A percentile compares a stretch with the other conserved stretches of the same genome.
These are phyloP conservation scores for Daktulosphaira vitifoliae DNA, from an alignment of 1,140 invertebrate species.

Conservation along the genomic window DNA sequence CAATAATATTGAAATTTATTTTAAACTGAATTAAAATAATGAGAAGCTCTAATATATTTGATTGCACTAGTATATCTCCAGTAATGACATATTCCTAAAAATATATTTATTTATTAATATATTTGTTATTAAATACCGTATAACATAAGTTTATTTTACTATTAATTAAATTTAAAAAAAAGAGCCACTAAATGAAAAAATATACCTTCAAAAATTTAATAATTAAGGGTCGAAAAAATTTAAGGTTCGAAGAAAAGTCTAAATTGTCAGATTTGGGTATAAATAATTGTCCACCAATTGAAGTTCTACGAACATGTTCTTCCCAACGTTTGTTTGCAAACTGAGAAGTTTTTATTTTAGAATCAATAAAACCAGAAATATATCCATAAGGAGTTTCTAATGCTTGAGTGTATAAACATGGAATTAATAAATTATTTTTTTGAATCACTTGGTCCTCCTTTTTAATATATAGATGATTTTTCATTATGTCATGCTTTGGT, in stretches of 20 bases:
- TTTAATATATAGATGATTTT: not conserved
- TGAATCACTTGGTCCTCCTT: not conserved
- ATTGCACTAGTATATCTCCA: slow-evolving; percentile 25
- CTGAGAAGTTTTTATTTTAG: slow-evolving; percentile 37
- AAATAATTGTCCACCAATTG: slow-evolving; percentile 14
- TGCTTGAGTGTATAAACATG: slow-evolving; percentile 18
- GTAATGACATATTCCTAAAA: slow-evolving; percentile 24
- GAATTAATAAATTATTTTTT: not conserved
- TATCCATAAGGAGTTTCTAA: slow-evolving; percentile 26
- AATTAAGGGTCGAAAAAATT: slow-evolving; percentile 30
- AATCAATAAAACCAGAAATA: slow-evolving; percentile 28
- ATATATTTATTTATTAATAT: not conserved
- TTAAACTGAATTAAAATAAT: slow-evolving; percentile 4
- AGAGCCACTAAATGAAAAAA: too few species aligned
- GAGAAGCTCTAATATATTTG: slow-evolving; percentile 16
- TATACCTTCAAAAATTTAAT: slow-evolving; percentile 28
- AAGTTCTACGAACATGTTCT: slow-evolving; percentile 12
- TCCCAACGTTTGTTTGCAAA: slow-evolving; percentile 13
- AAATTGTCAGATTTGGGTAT: slow-evolving; percentile 33
- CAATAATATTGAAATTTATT: slow-evolving; percentile 15
- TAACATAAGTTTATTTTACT: too few species aligned
- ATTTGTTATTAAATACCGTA: too few species aligned
- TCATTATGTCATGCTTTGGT: not conserved
- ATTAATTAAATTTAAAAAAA: too few species aligned
- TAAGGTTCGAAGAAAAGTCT: slow-evolving; percentile 35